phyloP scores from a whole-genome alignment of 2,113 vertebrate genomes.

The Thamnophis sirtalis region DNA sequence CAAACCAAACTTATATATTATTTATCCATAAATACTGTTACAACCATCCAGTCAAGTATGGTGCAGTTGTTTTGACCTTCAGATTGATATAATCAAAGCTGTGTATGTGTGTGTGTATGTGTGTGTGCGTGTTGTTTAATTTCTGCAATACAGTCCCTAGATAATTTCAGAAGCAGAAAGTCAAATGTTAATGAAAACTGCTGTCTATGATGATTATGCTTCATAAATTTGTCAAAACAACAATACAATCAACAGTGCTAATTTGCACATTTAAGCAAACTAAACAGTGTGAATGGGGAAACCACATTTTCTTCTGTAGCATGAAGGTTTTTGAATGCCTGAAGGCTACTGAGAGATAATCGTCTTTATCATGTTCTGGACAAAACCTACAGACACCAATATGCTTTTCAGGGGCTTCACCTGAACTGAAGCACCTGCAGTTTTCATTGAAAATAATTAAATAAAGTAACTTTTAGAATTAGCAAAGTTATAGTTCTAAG shows the following conservation, averaged over 20 bases:
- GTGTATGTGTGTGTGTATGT: background rate
- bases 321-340: background rate
- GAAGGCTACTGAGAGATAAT: background rate
- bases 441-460: conserved; percentile 14
- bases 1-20: background rate
- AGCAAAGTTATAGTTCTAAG: background rate
- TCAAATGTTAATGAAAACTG: conserved; percentile 65
- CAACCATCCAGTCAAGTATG: conserved; percentile 26
- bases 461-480: background rate
- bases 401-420: conserved; percentile 4
- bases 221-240: conserved; percentile 52
- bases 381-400: background rate
- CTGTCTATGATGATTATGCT: conserved; percentile 51
- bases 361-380: background rate
- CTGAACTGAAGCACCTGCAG: conserved; percentile 23
- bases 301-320: conserved; percentile 19
- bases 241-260: conserved; percentile 48
- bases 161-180: conserved; percentile 51
- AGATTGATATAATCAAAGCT: conserved; percentile 48
- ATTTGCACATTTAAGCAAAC: conserved; percentile 52
- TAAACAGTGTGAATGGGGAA: conserved; percentile 54
- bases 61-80: conserved; percentile 36
- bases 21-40: conserved; percentile 19
- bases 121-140: too few relatives aligned
- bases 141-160: conserved; percentile 44